A percentile compares a stretch with the other conserved stretches of the same genome.
phyloP scores from a whole-genome alignment of 2,888 invertebrate species.

The Drosophila prolongata region DNA sequence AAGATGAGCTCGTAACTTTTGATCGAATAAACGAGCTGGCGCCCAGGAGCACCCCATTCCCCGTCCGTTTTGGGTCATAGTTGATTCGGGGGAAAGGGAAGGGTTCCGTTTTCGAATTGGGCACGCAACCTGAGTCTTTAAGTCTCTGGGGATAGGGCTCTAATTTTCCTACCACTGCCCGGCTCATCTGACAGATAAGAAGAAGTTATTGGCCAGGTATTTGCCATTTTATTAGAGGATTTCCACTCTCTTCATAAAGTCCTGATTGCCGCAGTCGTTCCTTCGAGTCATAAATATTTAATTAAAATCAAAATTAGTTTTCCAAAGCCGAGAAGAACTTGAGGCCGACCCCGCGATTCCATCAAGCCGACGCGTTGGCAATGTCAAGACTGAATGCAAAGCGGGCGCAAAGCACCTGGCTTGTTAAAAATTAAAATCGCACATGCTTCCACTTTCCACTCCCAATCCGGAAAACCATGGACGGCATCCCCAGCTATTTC shows the following conservation, averaged over 20 bases:
- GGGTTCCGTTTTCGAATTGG: constrained; percentile 43
- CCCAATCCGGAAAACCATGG: not conserved
- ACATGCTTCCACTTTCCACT: constrained; percentile 31
- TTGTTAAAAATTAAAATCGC: constrained; percentile 76
- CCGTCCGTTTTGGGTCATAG: constrained; percentile 38
- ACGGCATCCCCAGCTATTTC: constrained; percentile 20
- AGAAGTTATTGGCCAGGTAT: constrained; percentile 80
- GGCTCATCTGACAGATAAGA: constrained; percentile 76
- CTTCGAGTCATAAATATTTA: constrained; percentile 69
- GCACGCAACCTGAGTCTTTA: constrained; percentile 59
- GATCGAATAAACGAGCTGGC: constrained; percentile 80
- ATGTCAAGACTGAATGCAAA: constrained; percentile 22
- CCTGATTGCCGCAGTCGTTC: constrained; percentile 2
- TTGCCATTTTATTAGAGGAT: constrained; percentile 75
- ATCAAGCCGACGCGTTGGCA: too few species aligned
- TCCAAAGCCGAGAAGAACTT: constrained; percentile 21
- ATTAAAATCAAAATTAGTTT: constrained; percentile 78
- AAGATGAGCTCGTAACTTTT: constrained; percentile 84
- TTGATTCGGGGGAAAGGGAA: constrained; percentile 25
- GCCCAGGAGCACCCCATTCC: constrained; percentile 15
- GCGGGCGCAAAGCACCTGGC: constrained; percentile 22
- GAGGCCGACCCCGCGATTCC: constrained; percentile 41
- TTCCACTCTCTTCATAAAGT: constrained; percentile 7
- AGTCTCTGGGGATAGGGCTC: constrained; percentile 77
- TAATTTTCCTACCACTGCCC: constrained; percentile 79